Percentiles rank a stretch among this genome's conserved stretches.
These are phyloP conservation scores for Scaptomyza tumidula DNA, from an alignment of 2,888 invertebrate genomes.

Conservation along the genomic window DNA sequence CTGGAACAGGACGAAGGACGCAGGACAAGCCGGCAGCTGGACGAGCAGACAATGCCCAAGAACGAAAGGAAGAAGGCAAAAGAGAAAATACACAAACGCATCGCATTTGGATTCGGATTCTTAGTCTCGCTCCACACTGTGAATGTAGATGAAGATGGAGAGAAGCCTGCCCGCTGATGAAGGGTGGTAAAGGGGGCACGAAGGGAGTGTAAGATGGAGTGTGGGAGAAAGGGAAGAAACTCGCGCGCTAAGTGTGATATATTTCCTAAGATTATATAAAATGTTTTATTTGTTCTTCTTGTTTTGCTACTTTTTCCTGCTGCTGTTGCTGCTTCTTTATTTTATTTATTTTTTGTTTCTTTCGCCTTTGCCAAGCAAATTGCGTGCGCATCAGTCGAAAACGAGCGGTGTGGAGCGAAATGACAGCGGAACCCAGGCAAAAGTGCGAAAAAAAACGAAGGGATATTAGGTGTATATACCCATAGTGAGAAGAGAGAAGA, in stretches of 20 bases:
- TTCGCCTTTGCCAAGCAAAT: conserved; percentile 69
- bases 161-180: conserved; percentile 10
- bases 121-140: conserved; percentile 26
- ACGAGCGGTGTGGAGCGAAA: background rate
- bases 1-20: conserved; percentile 46
- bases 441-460: conserved; percentile 59
- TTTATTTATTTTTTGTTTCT: conserved; percentile 14
- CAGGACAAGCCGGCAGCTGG: conserved; percentile 48
- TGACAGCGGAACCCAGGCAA: conserved; percentile 29
- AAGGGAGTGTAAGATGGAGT: background rate
- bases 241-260: conserved; percentile 84
- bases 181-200: conserved; percentile 7
- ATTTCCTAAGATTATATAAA: conserved; percentile 85
- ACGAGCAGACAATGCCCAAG: conserved; percentile 60
- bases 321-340: conserved; percentile 15
- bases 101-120: conserved; percentile 62
- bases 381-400: conserved; percentile 66
- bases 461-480: conserved; percentile 61
- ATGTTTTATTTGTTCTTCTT: conserved; percentile 81
- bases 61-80: conserved; percentile 30
- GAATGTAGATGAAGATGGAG: conserved; percentile 52
- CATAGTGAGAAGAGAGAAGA: conserved; percentile 3
- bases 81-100: conserved; percentile 33
- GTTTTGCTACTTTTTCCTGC: conserved; percentile 48
- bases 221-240: conserved; percentile 14